Evolutionary conservation across 2,888 invertebrate genomes (phyloP).

Genomic region (Penaeus monodon): DNA sequence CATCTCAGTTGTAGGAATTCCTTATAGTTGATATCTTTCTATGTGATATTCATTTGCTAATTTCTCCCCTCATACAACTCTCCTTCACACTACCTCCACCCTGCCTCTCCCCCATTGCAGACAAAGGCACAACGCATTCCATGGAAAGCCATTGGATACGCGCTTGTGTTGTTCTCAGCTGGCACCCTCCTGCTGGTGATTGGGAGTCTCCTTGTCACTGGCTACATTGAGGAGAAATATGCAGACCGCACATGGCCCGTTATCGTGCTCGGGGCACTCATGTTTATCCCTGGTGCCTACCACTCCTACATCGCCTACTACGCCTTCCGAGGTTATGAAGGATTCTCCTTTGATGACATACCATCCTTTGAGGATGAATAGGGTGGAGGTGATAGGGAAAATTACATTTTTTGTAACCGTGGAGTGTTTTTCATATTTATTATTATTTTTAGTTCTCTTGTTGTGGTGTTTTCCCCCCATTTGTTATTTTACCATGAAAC

Average conservation of each 20-base stretch:
- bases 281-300: slow-evolving; percentile 93
- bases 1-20: too few species aligned
- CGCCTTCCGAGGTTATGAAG: slow-evolving; percentile 85
- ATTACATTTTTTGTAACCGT: background rate
- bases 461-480: background rate
- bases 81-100: background rate
- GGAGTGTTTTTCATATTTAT: background rate
- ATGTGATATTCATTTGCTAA: too few species aligned
- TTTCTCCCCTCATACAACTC: background rate
- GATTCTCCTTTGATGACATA: slow-evolving; percentile 84
- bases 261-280: slow-evolving; percentile 85
- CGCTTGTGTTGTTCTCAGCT: slow-evolving; percentile 81
- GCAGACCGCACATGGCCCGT: slow-evolving; percentile 90
- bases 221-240: slow-evolving; percentile 84
- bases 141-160: slow-evolving; percentile 85
- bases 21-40: too few species aligned
- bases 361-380: slow-evolving; percentile 62
- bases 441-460: background rate
- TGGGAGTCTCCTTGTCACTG: slow-evolving; percentile 83
- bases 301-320: slow-evolving; percentile 89
- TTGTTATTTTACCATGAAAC: background rate
- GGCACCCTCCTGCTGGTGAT: slow-evolving; percentile 82
- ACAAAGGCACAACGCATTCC: slow-evolving; percentile 76
- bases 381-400: background rate
- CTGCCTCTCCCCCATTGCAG: slow-evolving; percentile 34